Conservation (phyloP, 2,888 invertebrate genomes). For the Caenorhabditis macrosperma region DNA sequence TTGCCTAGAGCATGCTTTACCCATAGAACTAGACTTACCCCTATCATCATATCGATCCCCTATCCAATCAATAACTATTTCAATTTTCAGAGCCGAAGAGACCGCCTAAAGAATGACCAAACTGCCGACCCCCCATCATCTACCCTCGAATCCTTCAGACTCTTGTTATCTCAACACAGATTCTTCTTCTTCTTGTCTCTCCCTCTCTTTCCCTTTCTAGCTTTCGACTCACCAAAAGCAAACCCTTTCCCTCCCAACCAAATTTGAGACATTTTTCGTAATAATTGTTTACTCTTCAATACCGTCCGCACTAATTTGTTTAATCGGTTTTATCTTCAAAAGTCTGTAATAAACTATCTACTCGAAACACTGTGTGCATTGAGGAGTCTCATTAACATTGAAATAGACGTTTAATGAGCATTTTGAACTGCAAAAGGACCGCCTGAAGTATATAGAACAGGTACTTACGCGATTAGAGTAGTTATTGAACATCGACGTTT, state of each 20-base stretch:
- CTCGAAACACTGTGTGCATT: background rate
- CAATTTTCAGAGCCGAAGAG: constrained; percentile 56
- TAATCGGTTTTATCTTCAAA: constrained; percentile 11
- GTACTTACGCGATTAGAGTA: too few relatives aligned
- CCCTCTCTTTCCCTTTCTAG: constrained; percentile 13
- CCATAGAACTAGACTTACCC: background rate
- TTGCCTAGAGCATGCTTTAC: background rate
- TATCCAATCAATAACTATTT: background rate
- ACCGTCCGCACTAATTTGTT: background rate
- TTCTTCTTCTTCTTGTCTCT: constrained; percentile 15
- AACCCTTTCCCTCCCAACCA: constrained; percentile 5
- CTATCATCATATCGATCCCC: background rate
- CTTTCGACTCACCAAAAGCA: constrained; percentile 27
- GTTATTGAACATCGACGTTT: too few relatives aligned
- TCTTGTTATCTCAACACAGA: constrained; percentile 13
- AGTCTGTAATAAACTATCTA: constrained; percentile 39
- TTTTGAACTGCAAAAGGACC: too few relatives aligned
- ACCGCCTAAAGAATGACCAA: constrained; percentile 39
- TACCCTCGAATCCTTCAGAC: constrained; percentile 10
- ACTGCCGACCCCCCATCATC: constrained; percentile 11
- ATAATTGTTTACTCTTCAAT: constrained; percentile 1
- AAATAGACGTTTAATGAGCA: too few relatives aligned
- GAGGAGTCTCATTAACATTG: too few relatives aligned
- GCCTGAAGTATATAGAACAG: too few relatives aligned
- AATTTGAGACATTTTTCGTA: constrained; percentile 1